Evolutionary conservation across 30 jellyfish, hydroid and myxozoan genomes (phyloP).

Genomic region (Hydractinia echinata): DNA sequence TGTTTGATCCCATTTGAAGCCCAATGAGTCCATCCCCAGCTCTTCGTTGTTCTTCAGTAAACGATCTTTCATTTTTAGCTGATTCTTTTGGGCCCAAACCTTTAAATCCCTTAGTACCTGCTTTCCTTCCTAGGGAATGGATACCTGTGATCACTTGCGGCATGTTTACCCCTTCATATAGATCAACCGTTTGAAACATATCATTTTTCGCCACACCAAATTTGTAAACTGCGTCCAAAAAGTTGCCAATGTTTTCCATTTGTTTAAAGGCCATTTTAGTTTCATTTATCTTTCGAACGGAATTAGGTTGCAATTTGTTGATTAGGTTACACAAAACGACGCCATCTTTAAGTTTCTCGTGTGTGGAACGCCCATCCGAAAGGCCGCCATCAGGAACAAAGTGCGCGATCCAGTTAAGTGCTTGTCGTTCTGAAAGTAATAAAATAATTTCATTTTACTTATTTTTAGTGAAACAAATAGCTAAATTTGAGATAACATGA

Average conservation of each 20-base stretch:
- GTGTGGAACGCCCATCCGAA: not conserved
- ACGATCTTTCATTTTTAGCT: constrained; percentile 54
- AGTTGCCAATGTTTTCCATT: constrained; percentile 96
- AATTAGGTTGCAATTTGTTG: constrained; percentile 63
- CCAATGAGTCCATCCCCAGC: constrained; percentile 92
- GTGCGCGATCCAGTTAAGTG: constrained; percentile 76
- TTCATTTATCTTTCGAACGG: constrained; percentile 70
- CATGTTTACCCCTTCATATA: constrained; percentile 80
- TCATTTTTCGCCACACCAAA: constrained; percentile 64
- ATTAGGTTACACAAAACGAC: constrained; percentile 57
- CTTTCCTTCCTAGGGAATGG: constrained; percentile 81
- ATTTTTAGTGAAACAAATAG: too few species aligned
- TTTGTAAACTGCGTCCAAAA: constrained; percentile 52
- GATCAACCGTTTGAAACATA: constrained; percentile 92
- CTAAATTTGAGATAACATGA: too few species aligned
- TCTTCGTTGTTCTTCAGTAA: constrained; percentile 88
- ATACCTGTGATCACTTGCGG: constrained; percentile 78
- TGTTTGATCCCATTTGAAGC: constrained; percentile 78
- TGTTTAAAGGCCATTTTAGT: constrained; percentile 78
- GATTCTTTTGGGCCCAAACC: constrained; percentile 98
- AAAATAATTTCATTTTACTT: not conserved
- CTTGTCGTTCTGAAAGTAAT: constrained; percentile 22
- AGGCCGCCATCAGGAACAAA: constrained; percentile 21
- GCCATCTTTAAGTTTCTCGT: constrained; percentile 66
- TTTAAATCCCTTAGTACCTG: constrained; percentile 39